These are phyloP conservation scores for Heteromormyrus szaboi DNA, from an alignment of 2,797 vertebrate genomes.

Conservation along the genomic window DNA sequence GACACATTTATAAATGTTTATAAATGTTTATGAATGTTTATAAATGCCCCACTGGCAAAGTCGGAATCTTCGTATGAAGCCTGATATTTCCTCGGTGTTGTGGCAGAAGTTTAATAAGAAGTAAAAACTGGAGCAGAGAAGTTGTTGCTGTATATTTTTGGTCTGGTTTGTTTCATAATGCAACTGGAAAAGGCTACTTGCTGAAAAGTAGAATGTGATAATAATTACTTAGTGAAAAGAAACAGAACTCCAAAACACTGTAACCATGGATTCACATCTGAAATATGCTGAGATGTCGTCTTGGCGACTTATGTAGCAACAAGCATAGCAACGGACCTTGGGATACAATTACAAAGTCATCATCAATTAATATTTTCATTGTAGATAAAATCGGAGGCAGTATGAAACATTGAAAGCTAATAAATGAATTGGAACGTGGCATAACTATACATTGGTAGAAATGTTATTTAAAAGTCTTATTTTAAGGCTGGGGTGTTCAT, in stretches of 20 bases:
- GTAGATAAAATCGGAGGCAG: background rate
- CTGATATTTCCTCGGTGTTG: background rate
- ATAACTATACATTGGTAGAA: background rate
- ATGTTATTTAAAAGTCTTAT: background rate
- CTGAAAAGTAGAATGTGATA: background rate
- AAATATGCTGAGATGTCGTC: background rate
- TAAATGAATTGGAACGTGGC: background rate
- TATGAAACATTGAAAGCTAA: background rate
- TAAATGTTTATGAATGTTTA: background rate
- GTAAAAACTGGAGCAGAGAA: background rate
- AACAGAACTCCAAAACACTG: background rate
- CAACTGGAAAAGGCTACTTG: background rate
- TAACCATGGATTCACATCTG: constrained; percentile 5
- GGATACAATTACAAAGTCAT: background rate
- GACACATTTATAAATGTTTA: background rate
- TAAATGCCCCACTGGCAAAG: background rate
- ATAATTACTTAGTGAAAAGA: background rate
- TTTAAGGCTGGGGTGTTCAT: background rate
- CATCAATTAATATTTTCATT: background rate
- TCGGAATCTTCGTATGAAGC: background rate
- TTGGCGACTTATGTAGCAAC: constrained; percentile 9
- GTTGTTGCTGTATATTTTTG: background rate
- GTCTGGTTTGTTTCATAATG: background rate
- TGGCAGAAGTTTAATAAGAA: background rate
- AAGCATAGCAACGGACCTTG: background rate